phyloP scores from a whole-genome alignment of 2,797 vertebrate genomes.

The Oryzias dopingdopingensis region DNA sequence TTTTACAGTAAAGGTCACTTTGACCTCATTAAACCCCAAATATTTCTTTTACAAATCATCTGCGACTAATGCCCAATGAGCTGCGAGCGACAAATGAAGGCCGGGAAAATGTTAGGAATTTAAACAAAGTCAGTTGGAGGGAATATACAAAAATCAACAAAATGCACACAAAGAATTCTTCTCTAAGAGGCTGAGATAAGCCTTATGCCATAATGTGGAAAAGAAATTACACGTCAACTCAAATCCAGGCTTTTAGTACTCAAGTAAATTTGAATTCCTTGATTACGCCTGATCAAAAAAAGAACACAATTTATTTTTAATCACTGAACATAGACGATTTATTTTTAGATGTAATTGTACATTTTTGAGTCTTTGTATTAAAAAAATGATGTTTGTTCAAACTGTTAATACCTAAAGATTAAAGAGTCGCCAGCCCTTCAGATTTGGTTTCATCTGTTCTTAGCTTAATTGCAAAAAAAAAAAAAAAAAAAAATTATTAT shows the following conservation, averaged over 20 bases:
- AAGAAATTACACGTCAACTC: no score
- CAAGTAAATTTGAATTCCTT: no score
- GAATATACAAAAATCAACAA: constrained; percentile 21
- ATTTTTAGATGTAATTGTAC: not conserved
- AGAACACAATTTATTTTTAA: not conserved
- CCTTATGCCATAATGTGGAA: no score
- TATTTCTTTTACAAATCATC: constrained; percentile 53
- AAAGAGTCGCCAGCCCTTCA: no score
- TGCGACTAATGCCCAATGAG: constrained; percentile 39
- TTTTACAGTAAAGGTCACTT: constrained; percentile 56
- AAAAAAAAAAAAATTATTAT: no score
- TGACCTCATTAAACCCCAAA: constrained; percentile 53
- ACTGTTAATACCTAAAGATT: not conserved
- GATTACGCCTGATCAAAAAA: no score
- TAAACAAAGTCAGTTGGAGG: no score
- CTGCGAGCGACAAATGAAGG: constrained; percentile 23
- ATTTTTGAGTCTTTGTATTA: constrained; percentile 1
- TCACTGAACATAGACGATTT: not conserved
- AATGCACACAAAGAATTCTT: constrained; percentile 1
- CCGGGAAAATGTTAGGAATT: constrained; percentile 2
- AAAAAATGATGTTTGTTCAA: not conserved
- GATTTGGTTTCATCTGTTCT: no score
- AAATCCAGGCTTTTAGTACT: no score
- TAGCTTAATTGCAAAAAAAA: no score
- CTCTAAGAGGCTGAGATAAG: constrained; percentile 14